Conservation (phyloP, 2,888 invertebrate species). For the Platycheirus albimanus region DNA sequence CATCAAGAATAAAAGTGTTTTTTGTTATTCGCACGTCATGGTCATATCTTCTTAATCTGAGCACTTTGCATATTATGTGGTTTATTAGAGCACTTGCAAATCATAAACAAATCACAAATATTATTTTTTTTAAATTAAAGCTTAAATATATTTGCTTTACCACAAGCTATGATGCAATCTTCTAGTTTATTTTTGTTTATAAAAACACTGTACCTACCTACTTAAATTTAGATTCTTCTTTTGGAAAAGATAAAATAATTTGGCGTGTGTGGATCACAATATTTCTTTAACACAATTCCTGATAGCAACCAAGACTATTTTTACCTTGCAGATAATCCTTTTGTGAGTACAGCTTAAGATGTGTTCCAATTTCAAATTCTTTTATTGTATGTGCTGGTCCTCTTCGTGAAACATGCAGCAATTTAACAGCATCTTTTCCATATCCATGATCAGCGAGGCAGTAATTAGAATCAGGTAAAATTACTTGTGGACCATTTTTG, state of each 20-base stretch:
- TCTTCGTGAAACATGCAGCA: slow-evolving; percentile 88
- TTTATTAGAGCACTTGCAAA: background rate
- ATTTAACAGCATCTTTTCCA: slow-evolving; percentile 89
- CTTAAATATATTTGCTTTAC: slow-evolving; percentile 8
- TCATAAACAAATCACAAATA: background rate
- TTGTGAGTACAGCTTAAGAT: slow-evolving; percentile 87
- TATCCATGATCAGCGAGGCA: slow-evolving; percentile 80
- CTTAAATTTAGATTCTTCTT: background rate
- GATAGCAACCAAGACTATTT: background rate
- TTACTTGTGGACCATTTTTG: background rate
- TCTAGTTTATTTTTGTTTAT: background rate
- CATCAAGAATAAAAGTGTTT: slow-evolving; percentile 7
- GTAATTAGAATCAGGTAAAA: slow-evolving; percentile 73
- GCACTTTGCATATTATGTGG: no score
- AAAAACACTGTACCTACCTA: background rate
- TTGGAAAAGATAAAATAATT: background rate
- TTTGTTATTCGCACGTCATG: slow-evolving; percentile 8
- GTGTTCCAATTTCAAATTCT: slow-evolving; percentile 89
- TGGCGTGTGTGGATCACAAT: slow-evolving; percentile 15
- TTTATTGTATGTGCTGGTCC: slow-evolving; percentile 87
- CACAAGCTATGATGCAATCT: background rate
- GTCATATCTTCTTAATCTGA: no score
- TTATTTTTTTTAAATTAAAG: no score
- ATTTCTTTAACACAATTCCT: background rate
- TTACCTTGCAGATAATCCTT: slow-evolving; percentile 86